phyloP scores from a whole-genome alignment of 2,113 vertebrate genomes.

The Cisticola juncidis region DNA sequence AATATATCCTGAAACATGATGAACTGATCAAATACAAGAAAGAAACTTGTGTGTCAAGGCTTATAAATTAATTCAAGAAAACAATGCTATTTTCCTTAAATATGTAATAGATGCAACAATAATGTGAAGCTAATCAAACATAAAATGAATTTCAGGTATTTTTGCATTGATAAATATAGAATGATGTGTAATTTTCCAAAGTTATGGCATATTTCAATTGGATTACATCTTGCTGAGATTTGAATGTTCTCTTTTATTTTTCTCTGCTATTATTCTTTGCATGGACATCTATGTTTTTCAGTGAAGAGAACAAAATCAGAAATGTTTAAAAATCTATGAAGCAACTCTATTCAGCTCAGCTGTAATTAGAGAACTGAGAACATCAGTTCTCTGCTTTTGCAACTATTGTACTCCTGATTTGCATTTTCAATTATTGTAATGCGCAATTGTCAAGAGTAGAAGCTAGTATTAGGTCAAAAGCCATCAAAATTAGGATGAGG shows the following conservation, averaged over 20 bases:
- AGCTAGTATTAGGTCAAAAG: background rate
- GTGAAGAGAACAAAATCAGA: background rate
- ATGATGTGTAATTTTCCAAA: background rate
- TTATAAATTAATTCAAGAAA: background rate
- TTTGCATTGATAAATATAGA: background rate
- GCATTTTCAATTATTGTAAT: background rate
- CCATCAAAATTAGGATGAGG: background rate
- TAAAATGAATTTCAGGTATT: background rate
- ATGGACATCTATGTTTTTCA: background rate
- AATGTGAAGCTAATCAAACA: background rate
- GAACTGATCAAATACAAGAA: background rate
- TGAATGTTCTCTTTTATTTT: background rate
- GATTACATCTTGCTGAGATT: background rate
- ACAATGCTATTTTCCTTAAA: background rate
- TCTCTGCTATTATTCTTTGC: background rate
- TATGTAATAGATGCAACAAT: background rate
- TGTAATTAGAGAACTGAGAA: background rate
- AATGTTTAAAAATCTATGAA: background rate
- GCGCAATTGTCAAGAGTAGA: background rate
- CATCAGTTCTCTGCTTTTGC: background rate
- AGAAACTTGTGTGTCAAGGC: background rate
- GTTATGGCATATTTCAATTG: background rate
- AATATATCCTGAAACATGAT: background rate
- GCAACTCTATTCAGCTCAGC: background rate
- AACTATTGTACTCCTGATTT: background rate